Percentiles rank a stretch among this genome's conserved stretches.
phyloP scores from a whole-genome alignment of 2,797 vertebrate genomes.

The Lepidocolaptes lacrymiger region DNA sequence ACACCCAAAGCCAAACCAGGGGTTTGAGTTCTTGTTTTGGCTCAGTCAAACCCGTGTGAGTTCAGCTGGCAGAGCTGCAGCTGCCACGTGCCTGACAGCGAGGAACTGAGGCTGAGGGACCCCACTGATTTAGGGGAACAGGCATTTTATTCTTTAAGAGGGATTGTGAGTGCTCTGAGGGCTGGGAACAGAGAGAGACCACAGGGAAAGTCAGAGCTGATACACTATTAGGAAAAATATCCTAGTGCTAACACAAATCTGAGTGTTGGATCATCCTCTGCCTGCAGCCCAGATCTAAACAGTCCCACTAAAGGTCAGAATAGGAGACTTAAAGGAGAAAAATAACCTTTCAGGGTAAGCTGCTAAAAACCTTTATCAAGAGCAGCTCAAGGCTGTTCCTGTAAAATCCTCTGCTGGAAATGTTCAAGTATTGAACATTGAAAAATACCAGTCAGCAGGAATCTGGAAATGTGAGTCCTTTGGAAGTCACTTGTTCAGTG shows the following conservation, averaged over 20 bases:
- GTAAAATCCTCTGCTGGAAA: not conserved
- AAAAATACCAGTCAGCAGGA: not conserved
- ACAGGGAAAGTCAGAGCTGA: not conserved
- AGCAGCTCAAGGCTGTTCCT: not conserved
- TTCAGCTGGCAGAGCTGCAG: not conserved
- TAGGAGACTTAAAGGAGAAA: not conserved
- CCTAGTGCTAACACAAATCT: not conserved
- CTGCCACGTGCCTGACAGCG: not conserved
- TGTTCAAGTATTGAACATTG: not conserved
- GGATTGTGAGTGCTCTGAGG: not conserved
- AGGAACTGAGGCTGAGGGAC: not conserved
- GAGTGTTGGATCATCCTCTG: not conserved
- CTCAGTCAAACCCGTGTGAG: not conserved
- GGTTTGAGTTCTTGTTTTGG: not conserved
- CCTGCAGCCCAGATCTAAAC: not conserved
- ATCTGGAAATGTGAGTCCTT: not conserved
- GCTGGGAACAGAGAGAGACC: not conserved
- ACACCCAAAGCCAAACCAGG: not conserved
- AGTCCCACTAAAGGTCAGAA: not conserved
- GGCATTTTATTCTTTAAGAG: not conserved
- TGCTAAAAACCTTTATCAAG: not conserved
- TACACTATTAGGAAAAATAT: not conserved
- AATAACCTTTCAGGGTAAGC: not conserved
- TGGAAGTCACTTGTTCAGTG: not conserved
- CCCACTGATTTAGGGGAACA: not conserved